Evolutionary conservation across 2,113 vertebrate genomes (phyloP).

Genomic region (Illadopsis cleaveri): DNA sequence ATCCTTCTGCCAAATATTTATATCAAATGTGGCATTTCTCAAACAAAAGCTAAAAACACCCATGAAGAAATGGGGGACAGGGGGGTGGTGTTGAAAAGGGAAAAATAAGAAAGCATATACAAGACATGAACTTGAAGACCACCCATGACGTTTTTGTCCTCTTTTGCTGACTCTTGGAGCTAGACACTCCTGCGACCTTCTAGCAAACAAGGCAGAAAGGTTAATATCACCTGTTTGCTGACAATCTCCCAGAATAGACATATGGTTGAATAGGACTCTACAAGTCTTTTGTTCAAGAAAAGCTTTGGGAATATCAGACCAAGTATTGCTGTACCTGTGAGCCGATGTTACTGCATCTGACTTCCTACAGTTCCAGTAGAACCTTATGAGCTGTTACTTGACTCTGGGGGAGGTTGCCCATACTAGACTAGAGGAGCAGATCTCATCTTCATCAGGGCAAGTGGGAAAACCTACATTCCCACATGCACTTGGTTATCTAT

Average conservation of each 20-base stretch:
- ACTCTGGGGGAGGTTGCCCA: not conserved
- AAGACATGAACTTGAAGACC: not conserved
- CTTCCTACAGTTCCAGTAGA: not conserved
- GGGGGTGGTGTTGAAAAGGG: fast-evolving
- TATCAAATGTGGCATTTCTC: not conserved
- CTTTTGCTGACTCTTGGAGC: not conserved
- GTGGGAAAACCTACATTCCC: not conserved
- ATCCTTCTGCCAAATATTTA: not conserved
- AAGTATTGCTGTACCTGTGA: not conserved
- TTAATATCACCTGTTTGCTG: not conserved
- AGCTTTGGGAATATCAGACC: not conserved
- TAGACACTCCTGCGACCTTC: not conserved
- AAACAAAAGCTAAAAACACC: not conserved
- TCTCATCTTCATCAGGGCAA: not conserved
- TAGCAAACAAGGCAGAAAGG: not conserved
- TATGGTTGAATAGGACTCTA: fast-evolving
- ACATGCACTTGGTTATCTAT: not conserved
- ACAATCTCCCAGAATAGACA: not conserved
- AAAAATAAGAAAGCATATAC: not conserved
- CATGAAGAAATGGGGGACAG: not conserved
- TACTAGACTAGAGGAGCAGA: not conserved
- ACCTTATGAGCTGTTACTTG: not conserved
- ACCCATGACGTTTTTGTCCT: not conserved
- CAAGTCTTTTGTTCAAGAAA: not conserved
- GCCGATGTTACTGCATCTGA: not conserved